Evolutionary conservation across 2,113 vertebrate genomes (phyloP), one percentile per base, ranked within the genome.

Genomic region (Ifrita kowaldi): DNA sequence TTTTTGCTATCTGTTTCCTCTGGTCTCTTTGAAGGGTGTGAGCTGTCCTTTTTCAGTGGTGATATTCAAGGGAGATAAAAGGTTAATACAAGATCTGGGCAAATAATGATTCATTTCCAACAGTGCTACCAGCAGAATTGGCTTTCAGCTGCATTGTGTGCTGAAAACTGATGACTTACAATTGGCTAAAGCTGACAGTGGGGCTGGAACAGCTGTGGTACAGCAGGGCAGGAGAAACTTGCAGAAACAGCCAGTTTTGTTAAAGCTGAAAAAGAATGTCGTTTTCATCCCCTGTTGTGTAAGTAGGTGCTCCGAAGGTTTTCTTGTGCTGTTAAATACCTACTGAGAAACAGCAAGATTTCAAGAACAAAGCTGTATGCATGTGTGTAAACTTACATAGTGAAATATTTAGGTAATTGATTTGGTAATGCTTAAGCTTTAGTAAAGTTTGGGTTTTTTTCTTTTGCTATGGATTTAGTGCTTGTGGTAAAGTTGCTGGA

Each of bases 141-240:
- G 35, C 76, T 88, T 90, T 95, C 91, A 84, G 89, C 93, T 88
- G 47, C 84, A 73, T 78, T 91, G 83, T 94, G 75, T 81, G 75
- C 83, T 96, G 87, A 92, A 96, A 97, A 90, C 57, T 86, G 94
- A 92, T 95, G 96, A 97, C 37, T 94, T 95, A 91, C 7, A 86
- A 87, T 79, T 88, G 87, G 79, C 91, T 89, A 33, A 71, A 93
- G 90, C 83, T 84, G 85, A 67, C 5, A 0, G 60, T 27, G n/a
- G 57, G 88, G 64, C 60, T 64, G 83, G 64, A 93, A 79, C 83
- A 90, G 90, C 95, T 96, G 93, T 70, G 68, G 14, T 89, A 52
- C 52, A 90, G 68, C 57, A 84, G 82, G 63, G 59, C 9, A 4
- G 70, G 71, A 96, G 89, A 94, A 95, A 89, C 33, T 90, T 91